phyloP scores from a whole-genome alignment of 2,113 vertebrate genomes.

The Merops nubicus region DNA sequence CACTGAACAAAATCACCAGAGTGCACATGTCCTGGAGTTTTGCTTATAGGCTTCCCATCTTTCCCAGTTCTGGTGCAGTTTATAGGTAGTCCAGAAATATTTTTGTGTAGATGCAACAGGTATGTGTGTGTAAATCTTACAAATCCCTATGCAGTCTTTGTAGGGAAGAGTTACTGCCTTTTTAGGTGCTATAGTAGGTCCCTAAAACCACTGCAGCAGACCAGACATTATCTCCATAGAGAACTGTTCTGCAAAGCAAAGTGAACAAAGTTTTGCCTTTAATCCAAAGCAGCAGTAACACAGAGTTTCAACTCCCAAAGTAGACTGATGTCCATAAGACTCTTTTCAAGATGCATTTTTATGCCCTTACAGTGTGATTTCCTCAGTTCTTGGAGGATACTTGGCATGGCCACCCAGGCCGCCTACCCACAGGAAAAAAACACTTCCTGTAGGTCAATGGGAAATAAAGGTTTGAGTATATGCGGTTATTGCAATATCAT shows the following conservation, averaged over 20 bases:
- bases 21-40: neutral
- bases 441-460: neutral
- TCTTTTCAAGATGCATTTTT: neutral
- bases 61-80: neutral
- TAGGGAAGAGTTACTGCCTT: neutral
- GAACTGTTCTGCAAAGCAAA: neutral
- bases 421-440: neutral
- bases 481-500: neutral
- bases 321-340: neutral
- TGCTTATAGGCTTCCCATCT: neutral
- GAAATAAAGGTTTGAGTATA: neutral
- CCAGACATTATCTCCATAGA: neutral
- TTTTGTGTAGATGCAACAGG: neutral
- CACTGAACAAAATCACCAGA: neutral
- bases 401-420: too few relatives aligned
- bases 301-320: neutral
- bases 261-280: neutral
- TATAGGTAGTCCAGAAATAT: neutral
- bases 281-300: neutral
- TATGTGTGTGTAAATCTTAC: neutral
- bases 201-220: neutral
- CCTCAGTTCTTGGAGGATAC: neutral
- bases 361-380: neutral
- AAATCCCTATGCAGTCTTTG: too few relatives aligned
- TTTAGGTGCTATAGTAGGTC: neutral